These are phyloP conservation scores for Drosophila flavopinicola DNA, from an alignment of 2,888 invertebrate genomes.

Conservation along the genomic window DNA sequence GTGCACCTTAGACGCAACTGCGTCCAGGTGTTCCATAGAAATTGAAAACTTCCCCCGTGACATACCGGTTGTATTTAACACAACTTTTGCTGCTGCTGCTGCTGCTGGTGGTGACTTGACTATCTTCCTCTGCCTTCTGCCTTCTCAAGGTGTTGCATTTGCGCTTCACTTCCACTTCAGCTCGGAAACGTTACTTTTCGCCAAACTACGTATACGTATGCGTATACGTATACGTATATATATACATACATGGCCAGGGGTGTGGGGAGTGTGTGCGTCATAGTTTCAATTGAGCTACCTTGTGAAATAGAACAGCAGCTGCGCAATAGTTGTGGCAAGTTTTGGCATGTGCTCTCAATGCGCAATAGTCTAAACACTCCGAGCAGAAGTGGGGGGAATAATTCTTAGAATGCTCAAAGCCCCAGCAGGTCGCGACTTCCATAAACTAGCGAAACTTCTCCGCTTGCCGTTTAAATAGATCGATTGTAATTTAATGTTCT, in stretches of 20 bases:
- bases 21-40: constrained; percentile 74
- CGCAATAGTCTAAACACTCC: constrained; percentile 49
- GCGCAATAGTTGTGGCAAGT: constrained; percentile 65
- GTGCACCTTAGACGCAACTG: constrained; percentile 66
- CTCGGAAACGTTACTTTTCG: constrained; percentile 50
- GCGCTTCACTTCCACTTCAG: constrained; percentile 26
- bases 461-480: neutral
- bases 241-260: neutral
- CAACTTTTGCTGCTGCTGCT: constrained; percentile 21
- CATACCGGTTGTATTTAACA: constrained; percentile 50
- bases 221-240: too few relatives aligned
- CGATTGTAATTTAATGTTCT: neutral
- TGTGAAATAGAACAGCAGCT: constrained; percentile 70
- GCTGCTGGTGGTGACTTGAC: constrained; percentile 24
- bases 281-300: constrained; percentile 49
- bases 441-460: constrained; percentile 10
- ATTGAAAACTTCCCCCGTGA: constrained; percentile 70
- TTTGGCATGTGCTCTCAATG: constrained; percentile 69
- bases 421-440: constrained; percentile 25
- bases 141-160: constrained; percentile 64
- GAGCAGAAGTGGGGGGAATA: neutral
- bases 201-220: too few relatives aligned
- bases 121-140: constrained; percentile 9
- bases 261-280: constrained; percentile 35
- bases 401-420: constrained; percentile 20